Base-by-base conservation (phyloP, 2,113 vertebrate species). In the Sebastes schlegelii region DNA sequence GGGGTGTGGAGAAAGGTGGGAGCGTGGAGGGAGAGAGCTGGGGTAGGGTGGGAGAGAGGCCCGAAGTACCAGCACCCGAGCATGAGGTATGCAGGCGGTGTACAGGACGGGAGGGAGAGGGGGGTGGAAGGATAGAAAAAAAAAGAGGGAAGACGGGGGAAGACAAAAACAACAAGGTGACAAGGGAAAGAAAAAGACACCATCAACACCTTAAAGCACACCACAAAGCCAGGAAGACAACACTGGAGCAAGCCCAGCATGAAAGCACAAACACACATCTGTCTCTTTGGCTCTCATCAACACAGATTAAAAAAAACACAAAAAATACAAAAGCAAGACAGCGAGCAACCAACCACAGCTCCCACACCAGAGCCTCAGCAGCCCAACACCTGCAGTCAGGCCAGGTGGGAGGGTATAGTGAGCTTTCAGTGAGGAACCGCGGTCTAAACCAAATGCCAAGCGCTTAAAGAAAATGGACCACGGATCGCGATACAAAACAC, bases 171-270 rank as follows among this genome's bases (percentile, higher is more conserved):
- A 93, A 94, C 74, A 91, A 89, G 61, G 89, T 92, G 91, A 95
- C 91, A 95, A 77, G 89, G 92, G 92, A 91, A 94, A 93, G 87
- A 96, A 90, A 95, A 92, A 95, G 92, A 96, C 93, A 96, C 91
- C 73, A 88, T 95, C 94, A 96, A 94, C 95, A 95, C 94, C 91
- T 93, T 88, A 88, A 90, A 95, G 93, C 93, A 91, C 94, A 95
- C 90, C 91, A 94, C 88, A 89, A 84, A 93, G 91, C 86, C 88
- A 92, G 92, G 92, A 91, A 89, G 92, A 92, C 89, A 91, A 93
- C 86, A 83, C 83, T 92, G 86, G 79, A 91, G 86, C 87, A 84
- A 92, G 89, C 85, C 85, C 85, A 72, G 80, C 86, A 87, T 60
- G 45, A 85, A 46, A 91, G 83, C 89, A 86, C 51, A 71, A 82